Evolutionary conservation across 2,888 invertebrate species (phyloP), one percentile per base, ranked within the genome.

Genomic region (Sphinx pinastri): DNA sequence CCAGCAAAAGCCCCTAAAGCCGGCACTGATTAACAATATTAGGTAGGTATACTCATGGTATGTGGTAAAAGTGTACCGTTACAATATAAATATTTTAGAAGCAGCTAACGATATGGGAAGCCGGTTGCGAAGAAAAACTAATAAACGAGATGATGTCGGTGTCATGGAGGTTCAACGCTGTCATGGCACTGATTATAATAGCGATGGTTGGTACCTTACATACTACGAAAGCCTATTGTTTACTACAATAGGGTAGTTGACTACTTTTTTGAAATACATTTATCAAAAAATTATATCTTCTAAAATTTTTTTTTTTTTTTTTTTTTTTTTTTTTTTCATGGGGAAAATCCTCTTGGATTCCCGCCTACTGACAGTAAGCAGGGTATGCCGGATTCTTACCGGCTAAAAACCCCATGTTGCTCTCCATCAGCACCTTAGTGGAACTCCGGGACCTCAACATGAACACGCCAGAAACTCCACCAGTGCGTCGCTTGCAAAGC

Each of bases 71-170:
- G 13, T 51, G 13, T 10, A 51, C 11, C 16, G 13, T n/a, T 31
- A 59, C 7, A 59, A 59, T 38, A 38, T 59, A n/a, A 47, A 49
- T 31, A 51, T 70, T 77, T 60, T 78, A 91, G 91, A 83, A 81
- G 73, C 87, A 90, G 72, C 71, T 90, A 52, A 93, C 92, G 12
- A 93, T 94, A 76, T 94, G 91, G 87, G 81, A 84, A 54, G 86
- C 84, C n/a, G 93, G 93, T 0, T 94, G 93, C 73, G 93, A 94
- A 78, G 92, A 93, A 74, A 93, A 93, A 75, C 77, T 94, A 60
- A 93, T 93, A 68, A 88, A 76, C 70, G 93, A 94, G 83, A 94
- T 94, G 93, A 92, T 91, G 92, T 78, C 81, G 0, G 90, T 93
- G 0, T 93, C 93, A 0, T 91, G 92, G 93, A 81, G 89, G 68